Conservation (phyloP, 2,888 invertebrate genomes). For the Aethes cnicana region DNA sequence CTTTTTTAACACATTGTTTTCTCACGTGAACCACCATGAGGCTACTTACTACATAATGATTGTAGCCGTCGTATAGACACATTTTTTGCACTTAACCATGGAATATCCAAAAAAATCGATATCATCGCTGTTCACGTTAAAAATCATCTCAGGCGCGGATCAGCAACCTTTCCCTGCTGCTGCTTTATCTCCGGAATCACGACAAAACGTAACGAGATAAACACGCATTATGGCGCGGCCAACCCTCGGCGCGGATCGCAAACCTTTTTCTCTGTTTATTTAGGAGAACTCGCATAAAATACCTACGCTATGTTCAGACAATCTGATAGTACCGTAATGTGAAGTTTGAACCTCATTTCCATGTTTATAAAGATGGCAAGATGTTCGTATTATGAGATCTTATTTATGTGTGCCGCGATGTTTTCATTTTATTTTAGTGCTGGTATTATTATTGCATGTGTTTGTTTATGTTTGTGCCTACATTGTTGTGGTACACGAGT, state of each 20-base stretch:
- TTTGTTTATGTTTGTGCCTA: too few relatives aligned
- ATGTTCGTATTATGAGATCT: slow-evolving; percentile 26
- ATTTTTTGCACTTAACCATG: too few relatives aligned
- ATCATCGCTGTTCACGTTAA: slow-evolving; percentile 19
- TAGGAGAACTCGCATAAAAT: slow-evolving; percentile 36
- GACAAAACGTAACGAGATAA: slow-evolving; percentile 50
- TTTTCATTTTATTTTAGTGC: slow-evolving; percentile 24
- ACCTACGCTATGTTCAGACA: slow-evolving; percentile 32
- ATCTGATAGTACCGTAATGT: slow-evolving; percentile 32
- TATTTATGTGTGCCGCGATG: slow-evolving; percentile 21
- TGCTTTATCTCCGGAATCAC: slow-evolving; percentile 41
- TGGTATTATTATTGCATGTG: too few relatives aligned
- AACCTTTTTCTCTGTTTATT: slow-evolving; percentile 38
- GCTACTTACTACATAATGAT: too few relatives aligned
- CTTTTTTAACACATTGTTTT: too few relatives aligned
- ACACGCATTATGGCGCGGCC: slow-evolving; percentile 42
- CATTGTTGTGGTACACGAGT: too few relatives aligned
- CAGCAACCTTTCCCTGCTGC: slow-evolving; percentile 29
- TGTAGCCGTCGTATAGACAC: too few relatives aligned
- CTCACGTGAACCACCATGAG: too few relatives aligned
- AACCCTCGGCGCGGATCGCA: slow-evolving; percentile 31
- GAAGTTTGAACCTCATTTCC: slow-evolving; percentile 32
- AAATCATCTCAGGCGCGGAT: slow-evolving; percentile 42
- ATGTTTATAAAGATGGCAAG: slow-evolving; percentile 29
- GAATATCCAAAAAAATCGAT: too few relatives aligned